These are phyloP conservation scores for Argentina silus DNA, from an alignment of 2,797 vertebrate species.

Conservation along the genomic window DNA sequence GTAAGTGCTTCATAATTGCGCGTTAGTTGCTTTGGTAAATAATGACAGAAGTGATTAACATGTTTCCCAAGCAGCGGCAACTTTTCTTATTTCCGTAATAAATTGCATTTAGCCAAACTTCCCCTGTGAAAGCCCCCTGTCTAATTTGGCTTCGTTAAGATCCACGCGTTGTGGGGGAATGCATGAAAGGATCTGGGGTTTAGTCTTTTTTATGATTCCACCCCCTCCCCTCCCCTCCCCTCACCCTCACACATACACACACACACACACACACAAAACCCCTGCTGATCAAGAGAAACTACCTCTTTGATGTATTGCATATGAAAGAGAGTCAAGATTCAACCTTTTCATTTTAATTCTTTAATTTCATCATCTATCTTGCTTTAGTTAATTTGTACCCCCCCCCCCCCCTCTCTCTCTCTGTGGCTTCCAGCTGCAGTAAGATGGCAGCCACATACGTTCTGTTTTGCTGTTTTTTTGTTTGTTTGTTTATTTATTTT, in stretches of 20 bases:
- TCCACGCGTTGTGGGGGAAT: slow-evolving; percentile 41
- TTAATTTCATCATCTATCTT: slow-evolving; percentile 63
- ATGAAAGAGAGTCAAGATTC: slow-evolving; percentile 57
- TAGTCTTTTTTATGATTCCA: slow-evolving; percentile 49
- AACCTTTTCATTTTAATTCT: slow-evolving; percentile 59
- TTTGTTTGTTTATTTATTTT: slow-evolving; percentile 48
- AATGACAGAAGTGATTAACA: slow-evolving; percentile 49
- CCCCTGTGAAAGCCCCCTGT: slow-evolving; percentile 41
- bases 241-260: too few species aligned
- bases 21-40: slow-evolving; percentile 33
- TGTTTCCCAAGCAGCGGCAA: slow-evolving; percentile 38
- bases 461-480: slow-evolving; percentile 7
- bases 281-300: slow-evolving; percentile 58
- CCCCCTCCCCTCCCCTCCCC: slow-evolving; percentile 16
- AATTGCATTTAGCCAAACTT: slow-evolving; percentile 34
- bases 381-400: slow-evolving; percentile 50
- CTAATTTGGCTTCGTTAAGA: slow-evolving; percentile 70
- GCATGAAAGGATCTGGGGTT: slow-evolving; percentile 54
- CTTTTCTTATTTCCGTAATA: slow-evolving; percentile 49
- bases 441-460: slow-evolving; percentile 11
- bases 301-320: slow-evolving; percentile 65
- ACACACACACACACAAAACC: not conserved
- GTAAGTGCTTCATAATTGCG: slow-evolving; percentile 17
- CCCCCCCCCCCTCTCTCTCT: not conserved
- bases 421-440: slow-evolving; percentile 14